Evolutionary conservation across 35 echinoderm and acorn worm genomes (phyloP).

Genomic region (Ptychodera flava): DNA sequence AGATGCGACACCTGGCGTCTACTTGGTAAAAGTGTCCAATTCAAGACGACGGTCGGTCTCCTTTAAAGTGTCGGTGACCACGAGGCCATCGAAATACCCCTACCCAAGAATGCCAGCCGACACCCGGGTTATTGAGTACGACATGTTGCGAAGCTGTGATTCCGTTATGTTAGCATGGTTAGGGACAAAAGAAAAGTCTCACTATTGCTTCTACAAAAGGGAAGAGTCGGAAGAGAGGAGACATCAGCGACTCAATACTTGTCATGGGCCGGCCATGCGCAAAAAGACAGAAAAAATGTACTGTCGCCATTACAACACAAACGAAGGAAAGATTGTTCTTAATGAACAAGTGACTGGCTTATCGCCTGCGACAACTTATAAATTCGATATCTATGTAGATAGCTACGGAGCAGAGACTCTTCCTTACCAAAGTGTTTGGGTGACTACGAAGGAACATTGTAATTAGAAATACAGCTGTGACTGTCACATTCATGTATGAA

Average conservation of each 20-base stretch:
- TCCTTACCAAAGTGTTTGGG: conserved; percentile 76
- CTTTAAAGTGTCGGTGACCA: conserved; percentile 76
- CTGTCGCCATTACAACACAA: conserved; percentile 53
- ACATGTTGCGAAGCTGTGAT: conserved; percentile 81
- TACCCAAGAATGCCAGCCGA: conserved; percentile 75
- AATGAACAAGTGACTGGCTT: conserved; percentile 61
- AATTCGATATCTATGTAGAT: conserved; percentile 93
- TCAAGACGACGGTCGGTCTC: conserved; percentile 36
- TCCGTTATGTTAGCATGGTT: conserved; percentile 92
- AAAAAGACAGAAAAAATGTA: conserved; percentile 92
- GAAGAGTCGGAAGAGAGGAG: conserved; percentile 46
- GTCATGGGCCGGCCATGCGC: conserved; percentile 82
- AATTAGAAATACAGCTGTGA: too few relatives aligned
- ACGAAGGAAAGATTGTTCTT: conserved; percentile 60
- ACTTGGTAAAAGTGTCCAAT: conserved; percentile 61
- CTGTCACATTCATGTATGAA: too few relatives aligned
- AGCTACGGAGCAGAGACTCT: conserved; percentile 67
- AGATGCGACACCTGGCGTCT: conserved; percentile 39
- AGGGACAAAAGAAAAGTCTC: conserved; percentile 74
- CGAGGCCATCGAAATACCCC: conserved; percentile 81
- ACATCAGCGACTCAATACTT: conserved; percentile 18
- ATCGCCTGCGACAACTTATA: conserved; percentile 61
- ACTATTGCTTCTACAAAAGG: conserved; percentile 94
- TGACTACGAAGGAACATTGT: conserved; percentile 80
- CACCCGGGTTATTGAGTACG: conserved; percentile 72